Percentiles rank a stretch among this genome's conserved stretches.
These are phyloP conservation scores for Petrocephalus schoutedeni DNA, from an alignment of 2,797 vertebrate genomes.

Conservation along the genomic window DNA sequence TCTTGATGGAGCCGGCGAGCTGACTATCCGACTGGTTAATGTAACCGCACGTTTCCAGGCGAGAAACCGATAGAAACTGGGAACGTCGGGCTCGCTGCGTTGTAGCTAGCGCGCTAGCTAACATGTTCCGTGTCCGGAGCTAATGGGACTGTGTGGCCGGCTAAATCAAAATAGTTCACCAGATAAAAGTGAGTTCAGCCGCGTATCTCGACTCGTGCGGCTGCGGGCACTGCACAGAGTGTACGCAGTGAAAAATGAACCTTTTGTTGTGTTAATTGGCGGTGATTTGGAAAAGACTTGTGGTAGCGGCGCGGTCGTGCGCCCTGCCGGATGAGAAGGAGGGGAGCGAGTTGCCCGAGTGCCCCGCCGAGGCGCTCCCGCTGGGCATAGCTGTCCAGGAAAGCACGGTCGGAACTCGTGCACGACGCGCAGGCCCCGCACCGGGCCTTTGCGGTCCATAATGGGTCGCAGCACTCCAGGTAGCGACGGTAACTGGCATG, in stretches of 20 bases:
- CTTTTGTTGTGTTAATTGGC: slow-evolving; percentile 10
- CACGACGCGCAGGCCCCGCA: slow-evolving; percentile 48
- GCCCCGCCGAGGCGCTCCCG: slow-evolving; percentile 17
- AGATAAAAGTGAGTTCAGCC: neutral
- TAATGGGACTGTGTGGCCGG: neutral
- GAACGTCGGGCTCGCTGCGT: neutral
- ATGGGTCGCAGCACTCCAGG: neutral
- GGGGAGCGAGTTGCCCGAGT: slow-evolving; percentile 9
- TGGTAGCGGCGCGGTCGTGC: neutral
- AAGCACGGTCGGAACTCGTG: slow-evolving; percentile 36
- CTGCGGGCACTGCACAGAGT: neutral
- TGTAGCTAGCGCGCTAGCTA: neutral
- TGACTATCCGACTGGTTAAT: slow-evolving; percentile 7
- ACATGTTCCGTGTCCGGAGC: neutral
- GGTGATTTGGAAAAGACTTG: neutral
- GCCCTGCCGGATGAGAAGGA: neutral
- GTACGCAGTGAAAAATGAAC: neutral
- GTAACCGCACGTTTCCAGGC: slow-evolving; percentile 3
- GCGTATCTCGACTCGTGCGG: neutral
- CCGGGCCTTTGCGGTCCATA: slow-evolving; percentile 48
- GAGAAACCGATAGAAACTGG: neutral
- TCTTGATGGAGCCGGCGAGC: neutral
- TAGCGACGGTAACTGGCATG: neutral
- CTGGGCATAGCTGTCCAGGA: slow-evolving; percentile 37
- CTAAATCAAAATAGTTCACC: neutral